Conservation (phyloP, 1,140 invertebrate species). For the Euborellia annulipes region DNA sequence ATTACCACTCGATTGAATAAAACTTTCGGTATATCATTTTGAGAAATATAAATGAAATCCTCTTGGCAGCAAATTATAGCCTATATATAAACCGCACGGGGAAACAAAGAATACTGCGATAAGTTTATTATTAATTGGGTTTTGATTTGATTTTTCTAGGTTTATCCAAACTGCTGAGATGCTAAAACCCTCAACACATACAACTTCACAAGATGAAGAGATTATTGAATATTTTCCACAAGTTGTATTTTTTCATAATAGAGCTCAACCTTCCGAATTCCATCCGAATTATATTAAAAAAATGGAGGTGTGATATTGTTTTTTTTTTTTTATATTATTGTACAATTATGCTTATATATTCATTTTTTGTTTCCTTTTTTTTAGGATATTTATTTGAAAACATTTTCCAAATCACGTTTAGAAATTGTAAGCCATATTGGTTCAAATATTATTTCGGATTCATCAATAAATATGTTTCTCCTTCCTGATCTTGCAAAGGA, state of each 20-base stretch:
- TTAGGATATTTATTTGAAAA: constrained; percentile 3
- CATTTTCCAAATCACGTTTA: constrained; percentile 7
- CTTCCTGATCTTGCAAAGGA: constrained; percentile 9
- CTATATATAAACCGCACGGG: no score
- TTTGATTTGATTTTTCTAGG: constrained; percentile 30
- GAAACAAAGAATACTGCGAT: no score
- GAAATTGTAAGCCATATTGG: constrained; percentile 4
- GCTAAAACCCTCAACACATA: constrained; percentile 59
- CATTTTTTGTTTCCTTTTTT: background rate
- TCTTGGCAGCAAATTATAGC: no score
- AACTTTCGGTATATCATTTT: no score
- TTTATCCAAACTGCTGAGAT: constrained; percentile 73
- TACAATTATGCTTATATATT: no score
- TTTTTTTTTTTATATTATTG: no score
- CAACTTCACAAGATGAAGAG: constrained; percentile 43
- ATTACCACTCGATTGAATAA: no score
- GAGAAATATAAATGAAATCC: no score
- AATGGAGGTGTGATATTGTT: constrained; percentile 37
- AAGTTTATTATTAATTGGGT: constrained; percentile 1
- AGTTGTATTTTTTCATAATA: constrained; percentile 60
- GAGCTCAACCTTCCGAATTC: constrained; percentile 51
- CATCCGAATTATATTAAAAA: constrained; percentile 40
- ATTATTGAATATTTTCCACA: constrained; percentile 57
- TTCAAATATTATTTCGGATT: no score
- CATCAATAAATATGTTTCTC: background rate